Evolutionary conservation across 2,113 vertebrate species (phyloP).

Genomic region (Hippocampus abdominalis): DNA sequence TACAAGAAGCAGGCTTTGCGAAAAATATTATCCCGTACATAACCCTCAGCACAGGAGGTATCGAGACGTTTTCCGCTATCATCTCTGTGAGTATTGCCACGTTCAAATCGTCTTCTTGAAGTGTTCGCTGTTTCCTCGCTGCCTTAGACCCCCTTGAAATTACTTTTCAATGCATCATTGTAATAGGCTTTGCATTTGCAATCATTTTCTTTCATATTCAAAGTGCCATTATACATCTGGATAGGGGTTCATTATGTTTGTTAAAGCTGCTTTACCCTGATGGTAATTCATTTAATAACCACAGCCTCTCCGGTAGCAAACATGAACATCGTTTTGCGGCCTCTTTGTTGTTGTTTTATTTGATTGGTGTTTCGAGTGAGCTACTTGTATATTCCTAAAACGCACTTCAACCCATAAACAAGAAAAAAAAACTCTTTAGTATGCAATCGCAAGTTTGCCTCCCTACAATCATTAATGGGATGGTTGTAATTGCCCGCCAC

Average conservation of each 20-base stretch:
- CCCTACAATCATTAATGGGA: no score
- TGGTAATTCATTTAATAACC: not conserved
- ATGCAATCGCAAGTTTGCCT: not conserved
- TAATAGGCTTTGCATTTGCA: not conserved
- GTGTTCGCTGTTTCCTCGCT: not conserved
- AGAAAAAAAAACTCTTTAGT: not conserved
- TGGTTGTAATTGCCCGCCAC: no score
- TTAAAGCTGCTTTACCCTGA: not conserved
- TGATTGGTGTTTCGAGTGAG: not conserved
- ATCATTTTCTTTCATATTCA: not conserved
- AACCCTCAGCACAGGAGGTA: slow-evolving; percentile 84
- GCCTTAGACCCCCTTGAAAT: not conserved
- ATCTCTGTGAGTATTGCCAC: slow-evolving; percentile 81
- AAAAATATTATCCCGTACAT: slow-evolving; percentile 80
- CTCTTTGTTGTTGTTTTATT: not conserved
- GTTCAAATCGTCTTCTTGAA: not conserved
- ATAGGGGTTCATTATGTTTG: no score
- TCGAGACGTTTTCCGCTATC: slow-evolving; percentile 83
- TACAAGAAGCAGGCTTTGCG: slow-evolving; percentile 78
- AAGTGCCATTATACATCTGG: not conserved
- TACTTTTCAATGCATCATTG: not conserved
- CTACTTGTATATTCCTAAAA: not conserved
- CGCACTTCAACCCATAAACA: not conserved
- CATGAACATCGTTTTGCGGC: not conserved
- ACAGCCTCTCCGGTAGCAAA: no score